These are phyloP conservation scores for Lissonota sp. DNA, from an alignment of 2,888 invertebrate species.

Conservation along the genomic window DNA sequence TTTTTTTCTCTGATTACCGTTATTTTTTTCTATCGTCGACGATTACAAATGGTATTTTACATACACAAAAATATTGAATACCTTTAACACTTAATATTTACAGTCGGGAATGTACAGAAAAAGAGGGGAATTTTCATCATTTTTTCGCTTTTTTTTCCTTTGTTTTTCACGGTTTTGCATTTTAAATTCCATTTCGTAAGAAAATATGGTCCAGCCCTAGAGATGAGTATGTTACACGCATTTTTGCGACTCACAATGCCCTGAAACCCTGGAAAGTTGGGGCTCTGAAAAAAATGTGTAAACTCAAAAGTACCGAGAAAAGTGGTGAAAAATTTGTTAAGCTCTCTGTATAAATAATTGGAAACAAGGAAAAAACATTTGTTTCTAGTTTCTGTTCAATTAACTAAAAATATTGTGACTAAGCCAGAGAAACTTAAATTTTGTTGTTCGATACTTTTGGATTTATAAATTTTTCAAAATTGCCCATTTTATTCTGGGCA, in stretches of 20 bases:
- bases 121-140: conserved; percentile 37
- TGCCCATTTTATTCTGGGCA: too few species aligned
- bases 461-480: too few species aligned
- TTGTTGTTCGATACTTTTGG: too few species aligned
- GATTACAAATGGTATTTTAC: conserved; percentile 67
- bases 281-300: too few species aligned
- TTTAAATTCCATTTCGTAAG: conserved; percentile 67
- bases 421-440: too few species aligned
- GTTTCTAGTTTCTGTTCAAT: too few species aligned
- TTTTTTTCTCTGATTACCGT: conserved; percentile 49
- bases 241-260: background rate
- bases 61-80: conserved; percentile 76
- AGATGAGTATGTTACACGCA: conserved; percentile 30
- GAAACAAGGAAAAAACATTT: too few species aligned
- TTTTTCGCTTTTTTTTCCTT: conserved; percentile 40
- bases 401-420: too few species aligned
- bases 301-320: too few species aligned
- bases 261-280: too few species aligned
- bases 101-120: conserved; percentile 68
- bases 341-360: too few species aligned
- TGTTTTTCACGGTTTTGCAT: conserved; percentile 24
- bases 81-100: conserved; percentile 69
- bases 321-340: too few species aligned
- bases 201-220: conserved; percentile 78
- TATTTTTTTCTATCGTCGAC: conserved; percentile 65